These are phyloP conservation scores for Drosophila mauritiana DNA, from an alignment of 1,140 invertebrate species.

Conservation along the genomic window DNA sequence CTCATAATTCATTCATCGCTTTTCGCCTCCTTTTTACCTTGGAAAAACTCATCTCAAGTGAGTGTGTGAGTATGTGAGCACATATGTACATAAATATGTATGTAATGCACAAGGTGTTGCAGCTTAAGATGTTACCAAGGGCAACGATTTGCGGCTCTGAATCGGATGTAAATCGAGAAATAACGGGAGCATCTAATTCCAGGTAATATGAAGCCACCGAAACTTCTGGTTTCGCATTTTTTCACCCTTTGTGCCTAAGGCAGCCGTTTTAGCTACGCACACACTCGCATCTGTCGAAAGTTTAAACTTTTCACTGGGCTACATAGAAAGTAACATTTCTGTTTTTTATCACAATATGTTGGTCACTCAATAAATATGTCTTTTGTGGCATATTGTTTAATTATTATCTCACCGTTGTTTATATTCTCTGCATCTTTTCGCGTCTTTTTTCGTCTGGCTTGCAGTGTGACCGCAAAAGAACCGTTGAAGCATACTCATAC, in stretches of 20 bases:
- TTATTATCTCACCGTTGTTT: slow-evolving; percentile 61
- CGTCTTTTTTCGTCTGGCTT: slow-evolving; percentile 29
- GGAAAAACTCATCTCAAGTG: slow-evolving; percentile 17
- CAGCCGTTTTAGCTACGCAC: slow-evolving; percentile 24
- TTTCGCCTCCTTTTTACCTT: slow-evolving; percentile 41
- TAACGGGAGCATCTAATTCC: neutral
- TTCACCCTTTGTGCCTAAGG: slow-evolving; percentile 53
- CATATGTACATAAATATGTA: neutral
- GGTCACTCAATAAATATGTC: neutral
- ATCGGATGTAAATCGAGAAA: neutral
- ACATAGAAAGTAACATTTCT: neutral
- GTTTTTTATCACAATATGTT: neutral
- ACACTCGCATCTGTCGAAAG: slow-evolving; percentile 6
- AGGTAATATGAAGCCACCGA: neutral
- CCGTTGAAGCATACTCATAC: neutral
- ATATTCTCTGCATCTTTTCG: slow-evolving; percentile 53
- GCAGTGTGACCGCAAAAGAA: slow-evolving; percentile 3
- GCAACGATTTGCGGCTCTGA: slow-evolving; percentile 15
- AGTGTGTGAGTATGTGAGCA: slow-evolving; percentile 3
- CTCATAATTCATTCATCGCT: slow-evolving; percentile 45
- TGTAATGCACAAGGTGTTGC: slow-evolving; percentile 1
- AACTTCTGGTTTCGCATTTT: slow-evolving; percentile 38
- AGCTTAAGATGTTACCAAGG: slow-evolving; percentile 37
- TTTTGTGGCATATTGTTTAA: neutral
- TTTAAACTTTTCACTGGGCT: neutral